Base-by-base conservation (phyloP, 1,140 invertebrate genomes). In the Meloidogyne chitwoodi region DNA sequence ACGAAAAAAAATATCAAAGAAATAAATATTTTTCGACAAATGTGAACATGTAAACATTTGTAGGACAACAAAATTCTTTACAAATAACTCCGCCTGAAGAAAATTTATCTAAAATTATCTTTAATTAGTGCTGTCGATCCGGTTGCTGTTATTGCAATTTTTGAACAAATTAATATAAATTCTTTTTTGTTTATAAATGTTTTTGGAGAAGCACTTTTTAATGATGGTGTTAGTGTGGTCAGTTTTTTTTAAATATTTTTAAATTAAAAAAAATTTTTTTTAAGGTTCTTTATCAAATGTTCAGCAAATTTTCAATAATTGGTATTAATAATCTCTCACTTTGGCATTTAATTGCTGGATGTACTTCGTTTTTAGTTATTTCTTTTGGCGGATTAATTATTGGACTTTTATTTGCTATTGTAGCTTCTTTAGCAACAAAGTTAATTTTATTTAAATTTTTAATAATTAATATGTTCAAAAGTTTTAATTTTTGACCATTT, bases 121-220 rank as follows among this genome's bases (percentile, higher is more conserved):
- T 90, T 98, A 16, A 96, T 99, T 84, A 96, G 95, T n/a, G 96
- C 96, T 14, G 96, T 99, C 24, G 96, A 99, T 89, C 96, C 96
- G 11, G 96, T 99, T 0, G 96, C 96, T 14, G 96, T 90, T 14
- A 85, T 84, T 67, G 79, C 84, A 6, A 78, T 84, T 29, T 84
- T 84, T 56, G 83, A 84, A 63, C 74, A 85, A 44, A 77, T 85
- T 44, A 83, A 86, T 85, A 95, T 99, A 79, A 96, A 99, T 88
- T 95, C 98, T 90, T 93, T 98, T 79, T 91, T 99, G 44, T 98
- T 98, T 29, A 71, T 78, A 41, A 78, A 79, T 72, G 79, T 79
- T n/a, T 81, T 79, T 56, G 79, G 79, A 24, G 78, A 81, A 41
- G 78, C 78, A n/a, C 22, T 79, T n/a, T 79, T 81, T 44, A 80